Conservation (phyloP, 2,113 vertebrate genomes). For the Lycaon pictus region DNA sequence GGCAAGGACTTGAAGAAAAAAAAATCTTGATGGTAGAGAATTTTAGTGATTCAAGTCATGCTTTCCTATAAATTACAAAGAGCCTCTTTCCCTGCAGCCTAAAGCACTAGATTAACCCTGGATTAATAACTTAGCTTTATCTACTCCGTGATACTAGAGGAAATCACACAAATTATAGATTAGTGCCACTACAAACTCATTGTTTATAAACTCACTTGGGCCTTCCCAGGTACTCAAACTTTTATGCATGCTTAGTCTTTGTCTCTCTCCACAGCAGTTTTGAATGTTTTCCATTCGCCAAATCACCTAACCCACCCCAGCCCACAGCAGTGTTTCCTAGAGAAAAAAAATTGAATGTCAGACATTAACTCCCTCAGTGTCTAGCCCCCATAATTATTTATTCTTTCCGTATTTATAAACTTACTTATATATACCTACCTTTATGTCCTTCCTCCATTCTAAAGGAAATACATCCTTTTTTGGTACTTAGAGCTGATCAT, state of each 20-base stretch:
- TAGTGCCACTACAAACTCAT: background rate
- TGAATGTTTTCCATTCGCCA: background rate
- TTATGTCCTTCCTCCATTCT: background rate
- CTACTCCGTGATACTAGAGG: background rate
- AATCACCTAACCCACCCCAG: background rate
- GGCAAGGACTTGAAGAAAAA: background rate
- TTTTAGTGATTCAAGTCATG: background rate
- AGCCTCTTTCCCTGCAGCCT: background rate
- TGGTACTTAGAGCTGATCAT: background rate
- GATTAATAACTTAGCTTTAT: background rate
- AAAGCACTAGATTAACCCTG: background rate
- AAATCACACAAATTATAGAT: background rate
- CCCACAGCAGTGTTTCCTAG: background rate
- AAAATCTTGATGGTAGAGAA: background rate
- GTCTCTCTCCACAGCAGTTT: background rate
- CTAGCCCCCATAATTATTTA: background rate
- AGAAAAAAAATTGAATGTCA: background rate
- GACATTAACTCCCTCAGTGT: background rate
- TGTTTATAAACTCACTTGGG: background rate
- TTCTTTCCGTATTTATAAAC: background rate
- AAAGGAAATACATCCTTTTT: background rate
- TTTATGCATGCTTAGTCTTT: background rate
- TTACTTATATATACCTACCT: background rate
- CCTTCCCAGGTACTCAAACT: background rate
- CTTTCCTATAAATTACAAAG: conserved; percentile 6